Percentiles rank a stretch among this genome's conserved stretches.
These are phyloP conservation scores for Pionites leucogaster DNA, from an alignment of 2,113 vertebrate species.

Conservation along the genomic window DNA sequence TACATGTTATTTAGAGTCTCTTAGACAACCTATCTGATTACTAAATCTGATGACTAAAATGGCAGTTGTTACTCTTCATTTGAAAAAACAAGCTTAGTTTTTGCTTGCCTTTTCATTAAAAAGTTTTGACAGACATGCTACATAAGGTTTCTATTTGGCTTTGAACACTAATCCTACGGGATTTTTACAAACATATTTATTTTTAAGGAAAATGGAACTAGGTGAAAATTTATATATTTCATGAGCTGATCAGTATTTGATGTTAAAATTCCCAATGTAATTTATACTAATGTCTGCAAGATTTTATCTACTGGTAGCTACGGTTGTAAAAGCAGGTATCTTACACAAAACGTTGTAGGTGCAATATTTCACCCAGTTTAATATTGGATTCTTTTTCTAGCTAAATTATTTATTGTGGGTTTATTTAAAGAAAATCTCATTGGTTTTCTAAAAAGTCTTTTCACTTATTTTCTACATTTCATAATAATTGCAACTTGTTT, in stretches of 20 bases:
- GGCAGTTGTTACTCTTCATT: not conserved
- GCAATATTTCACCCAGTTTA: not conserved
- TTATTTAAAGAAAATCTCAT: not conserved
- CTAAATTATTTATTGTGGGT: not conserved
- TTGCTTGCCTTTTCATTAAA: not conserved
- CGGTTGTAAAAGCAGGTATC: not conserved
- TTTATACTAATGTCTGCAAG: not conserved
- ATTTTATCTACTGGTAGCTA: not conserved
- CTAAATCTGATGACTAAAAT: constrained; percentile 14
- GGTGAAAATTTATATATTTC: not conserved
- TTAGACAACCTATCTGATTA: not conserved
- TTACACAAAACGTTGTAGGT: not conserved
- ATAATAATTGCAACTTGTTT: not conserved
- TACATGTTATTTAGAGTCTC: not conserved
- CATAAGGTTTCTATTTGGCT: not conserved
- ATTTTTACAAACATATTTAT: not conserved
- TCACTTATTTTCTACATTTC: not conserved
- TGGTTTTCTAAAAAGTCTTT: not conserved
- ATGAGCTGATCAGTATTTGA: not conserved
- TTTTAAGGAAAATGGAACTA: not conserved
- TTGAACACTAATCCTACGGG: not conserved
- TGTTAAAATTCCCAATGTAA: not conserved
- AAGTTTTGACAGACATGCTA: not conserved
- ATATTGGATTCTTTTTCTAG: not conserved
- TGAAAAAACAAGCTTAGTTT: not conserved